Evolutionary conservation across 1,140 invertebrate species (phyloP).

Genomic region (Latrodectus geometricus): DNA sequence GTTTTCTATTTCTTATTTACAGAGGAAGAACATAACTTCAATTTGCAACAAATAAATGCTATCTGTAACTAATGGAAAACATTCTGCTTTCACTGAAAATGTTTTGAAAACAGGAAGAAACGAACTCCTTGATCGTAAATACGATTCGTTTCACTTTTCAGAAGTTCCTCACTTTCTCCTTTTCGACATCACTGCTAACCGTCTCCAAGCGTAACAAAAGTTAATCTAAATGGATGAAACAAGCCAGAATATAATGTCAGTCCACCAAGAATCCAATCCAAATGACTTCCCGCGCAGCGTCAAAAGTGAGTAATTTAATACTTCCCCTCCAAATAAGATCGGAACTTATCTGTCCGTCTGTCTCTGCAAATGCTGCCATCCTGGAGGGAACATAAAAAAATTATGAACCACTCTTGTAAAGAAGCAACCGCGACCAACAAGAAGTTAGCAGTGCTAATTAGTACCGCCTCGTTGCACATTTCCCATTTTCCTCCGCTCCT

Average conservation of each 20-base stretch:
- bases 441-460: slow-evolving; percentile 53
- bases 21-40: no score
- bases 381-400: neutral
- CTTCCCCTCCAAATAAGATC: slow-evolving; percentile 41
- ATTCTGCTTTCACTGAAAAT: neutral
- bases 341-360: slow-evolving; percentile 42
- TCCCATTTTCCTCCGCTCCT: neutral
- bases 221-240: neutral
- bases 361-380: slow-evolving; percentile 33
- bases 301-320: slow-evolving; percentile 42
- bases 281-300: slow-evolving; percentile 37
- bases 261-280: slow-evolving; percentile 15
- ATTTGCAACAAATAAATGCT: no score
- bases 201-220: slow-evolving; percentile 30
- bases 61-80: no score
- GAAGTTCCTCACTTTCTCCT: neutral
- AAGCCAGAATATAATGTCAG: slow-evolving; percentile 18
- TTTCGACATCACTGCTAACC: neutral
- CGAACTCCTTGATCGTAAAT: slow-evolving; percentile 8
- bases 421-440: slow-evolving; percentile 55
- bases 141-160: slow-evolving; percentile 29
- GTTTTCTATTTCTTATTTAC: neutral
- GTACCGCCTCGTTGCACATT: slow-evolving; percentile 52
- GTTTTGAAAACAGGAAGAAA: slow-evolving; percentile 13
- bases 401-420: neutral